Conservation (phyloP, 2,888 invertebrate species). For the Cecidostiba fungosa region DNA sequence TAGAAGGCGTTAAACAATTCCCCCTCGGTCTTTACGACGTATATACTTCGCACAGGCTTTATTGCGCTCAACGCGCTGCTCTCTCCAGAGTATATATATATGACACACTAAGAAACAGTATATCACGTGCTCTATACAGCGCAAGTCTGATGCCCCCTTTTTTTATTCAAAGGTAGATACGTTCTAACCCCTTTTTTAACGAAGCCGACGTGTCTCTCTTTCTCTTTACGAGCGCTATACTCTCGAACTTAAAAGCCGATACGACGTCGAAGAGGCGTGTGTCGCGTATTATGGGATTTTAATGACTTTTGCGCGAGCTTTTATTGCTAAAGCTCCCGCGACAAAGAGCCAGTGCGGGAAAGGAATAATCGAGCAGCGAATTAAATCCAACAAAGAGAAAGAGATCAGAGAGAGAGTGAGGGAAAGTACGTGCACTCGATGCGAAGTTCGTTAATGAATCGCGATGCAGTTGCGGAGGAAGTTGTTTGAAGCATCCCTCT, state of each 20-base stretch:
- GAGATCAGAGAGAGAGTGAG: neutral
- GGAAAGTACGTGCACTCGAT: neutral
- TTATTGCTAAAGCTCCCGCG: neutral
- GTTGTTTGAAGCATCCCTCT: constrained; percentile 1
- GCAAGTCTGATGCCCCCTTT: neutral
- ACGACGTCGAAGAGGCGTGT: neutral
- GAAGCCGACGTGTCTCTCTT: neutral
- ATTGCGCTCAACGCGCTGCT: neutral
- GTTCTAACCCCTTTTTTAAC: neutral
- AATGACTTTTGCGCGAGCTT: neutral
- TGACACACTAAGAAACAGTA: neutral
- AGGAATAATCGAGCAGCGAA: neutral
- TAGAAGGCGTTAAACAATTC: neutral
- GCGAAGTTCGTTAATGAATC: neutral
- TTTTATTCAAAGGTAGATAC: neutral
- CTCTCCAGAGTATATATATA: neutral
- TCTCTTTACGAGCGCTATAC: neutral
- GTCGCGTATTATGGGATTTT: neutral
- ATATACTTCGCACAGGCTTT: neutral
- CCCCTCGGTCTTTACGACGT: neutral
- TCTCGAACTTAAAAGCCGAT: neutral
- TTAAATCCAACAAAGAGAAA: neutral
- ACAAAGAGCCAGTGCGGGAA: neutral
- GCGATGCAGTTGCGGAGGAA: neutral
- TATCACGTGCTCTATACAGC: neutral